These are phyloP conservation scores for Tetraneura akinire DNA, from an alignment of 1,140 invertebrate genomes.

Conservation along the genomic window DNA sequence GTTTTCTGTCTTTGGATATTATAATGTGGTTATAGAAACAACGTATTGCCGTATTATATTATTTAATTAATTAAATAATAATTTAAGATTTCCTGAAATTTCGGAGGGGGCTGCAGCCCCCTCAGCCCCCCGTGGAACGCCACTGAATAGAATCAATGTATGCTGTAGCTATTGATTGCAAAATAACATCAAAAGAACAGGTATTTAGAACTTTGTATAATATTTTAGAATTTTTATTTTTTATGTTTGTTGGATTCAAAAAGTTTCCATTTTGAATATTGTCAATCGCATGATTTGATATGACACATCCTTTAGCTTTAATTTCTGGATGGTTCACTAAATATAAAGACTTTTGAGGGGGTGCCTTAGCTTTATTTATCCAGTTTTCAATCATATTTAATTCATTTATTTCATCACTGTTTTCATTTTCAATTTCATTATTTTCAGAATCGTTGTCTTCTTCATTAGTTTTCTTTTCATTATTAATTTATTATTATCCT, in stretches of 20 bases:
- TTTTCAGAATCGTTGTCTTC: neutral
- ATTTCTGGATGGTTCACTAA: neutral
- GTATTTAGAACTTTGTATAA: constrained; percentile 1
- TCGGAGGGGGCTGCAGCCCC: no score
- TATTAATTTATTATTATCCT: neutral
- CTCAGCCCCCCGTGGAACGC: no score
- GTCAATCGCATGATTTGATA: neutral
- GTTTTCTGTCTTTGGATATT: no score
- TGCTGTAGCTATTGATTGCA: neutral
- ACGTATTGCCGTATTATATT: no score
- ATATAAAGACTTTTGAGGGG: neutral
- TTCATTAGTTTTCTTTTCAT: neutral
- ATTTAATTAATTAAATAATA: no score
- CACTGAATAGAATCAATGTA: constrained; percentile 12
- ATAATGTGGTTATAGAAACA: no score
- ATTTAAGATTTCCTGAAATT: no score
- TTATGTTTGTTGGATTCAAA: neutral
- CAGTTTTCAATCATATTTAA: neutral
- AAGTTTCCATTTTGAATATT: neutral
- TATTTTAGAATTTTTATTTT: neutral
- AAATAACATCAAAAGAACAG: neutral
- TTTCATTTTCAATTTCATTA: neutral
- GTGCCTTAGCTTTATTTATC: neutral
- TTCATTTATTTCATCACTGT: neutral
- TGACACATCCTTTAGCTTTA: neutral